phyloP scores from a whole-genome alignment of 2,797 vertebrate genomes.

The Spinus olivaceus region DNA sequence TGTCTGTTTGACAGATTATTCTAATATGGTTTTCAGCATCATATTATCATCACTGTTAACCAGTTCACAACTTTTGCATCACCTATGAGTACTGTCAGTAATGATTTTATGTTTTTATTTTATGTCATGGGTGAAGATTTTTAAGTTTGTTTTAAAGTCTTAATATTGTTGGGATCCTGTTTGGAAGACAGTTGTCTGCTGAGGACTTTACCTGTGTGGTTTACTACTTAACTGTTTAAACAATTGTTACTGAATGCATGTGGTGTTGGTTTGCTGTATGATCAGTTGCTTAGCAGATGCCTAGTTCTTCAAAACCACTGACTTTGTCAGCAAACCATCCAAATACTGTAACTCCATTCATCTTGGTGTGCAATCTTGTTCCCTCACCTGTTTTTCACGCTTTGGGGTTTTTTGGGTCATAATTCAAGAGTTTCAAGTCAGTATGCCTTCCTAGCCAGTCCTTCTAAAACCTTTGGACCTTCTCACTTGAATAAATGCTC shows the following conservation, averaged over 20 bases:
- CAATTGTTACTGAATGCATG: neutral
- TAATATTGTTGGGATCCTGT: neutral
- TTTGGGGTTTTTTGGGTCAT: neutral
- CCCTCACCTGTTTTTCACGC: rapidly evolving
- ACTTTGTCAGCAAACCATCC: neutral
- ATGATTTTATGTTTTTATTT: neutral
- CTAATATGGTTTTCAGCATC: neutral
- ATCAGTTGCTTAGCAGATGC: neutral
- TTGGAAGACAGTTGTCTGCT: neutral
- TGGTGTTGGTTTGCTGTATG: neutral
- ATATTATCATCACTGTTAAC: neutral
- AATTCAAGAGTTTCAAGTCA: neutral
- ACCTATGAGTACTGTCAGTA: neutral
- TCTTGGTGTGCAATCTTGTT: neutral
- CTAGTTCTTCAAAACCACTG: neutral
- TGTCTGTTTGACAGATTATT: neutral
- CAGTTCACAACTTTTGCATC: neutral
- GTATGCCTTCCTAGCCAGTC: neutral
- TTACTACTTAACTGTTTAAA: neutral
- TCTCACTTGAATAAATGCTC: neutral
- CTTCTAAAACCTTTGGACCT: neutral
- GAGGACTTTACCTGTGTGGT: neutral
- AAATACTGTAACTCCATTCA: neutral
- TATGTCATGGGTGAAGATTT: neutral
- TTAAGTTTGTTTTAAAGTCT: neutral